Evolutionary conservation across 2,888 invertebrate species (phyloP).

Genomic region (Brachynemurus nebulosus): DNA sequence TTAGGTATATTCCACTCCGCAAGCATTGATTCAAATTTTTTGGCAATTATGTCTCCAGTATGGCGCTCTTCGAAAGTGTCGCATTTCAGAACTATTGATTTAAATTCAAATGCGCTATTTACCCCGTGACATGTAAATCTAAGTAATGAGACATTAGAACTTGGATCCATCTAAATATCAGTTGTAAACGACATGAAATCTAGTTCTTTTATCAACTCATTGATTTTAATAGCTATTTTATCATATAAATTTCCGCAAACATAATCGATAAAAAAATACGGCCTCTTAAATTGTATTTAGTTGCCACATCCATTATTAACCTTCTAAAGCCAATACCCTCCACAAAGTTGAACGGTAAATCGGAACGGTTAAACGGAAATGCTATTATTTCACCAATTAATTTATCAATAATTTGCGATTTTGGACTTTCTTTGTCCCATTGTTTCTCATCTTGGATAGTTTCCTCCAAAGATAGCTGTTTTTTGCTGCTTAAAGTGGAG

Average conservation of each 20-base stretch:
- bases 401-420: neutral
- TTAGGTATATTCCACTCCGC: conserved; percentile 22
- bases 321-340: conserved; percentile 9
- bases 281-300: conserved; percentile 9
- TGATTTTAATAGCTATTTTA: conserved; percentile 8
- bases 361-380: too few relatives aligned
- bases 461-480: neutral
- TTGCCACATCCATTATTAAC: conserved; percentile 7
- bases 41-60: conserved; percentile 20
- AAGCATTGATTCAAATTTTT: conserved; percentile 20
- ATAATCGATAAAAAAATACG: neutral
- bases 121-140: conserved; percentile 19
- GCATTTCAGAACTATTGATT: conserved; percentile 14
- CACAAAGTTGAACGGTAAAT: conserved; percentile 10
- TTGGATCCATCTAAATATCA: conserved; percentile 15
- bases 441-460: conserved; percentile 6
- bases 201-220: conserved; percentile 7
- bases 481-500: too few relatives aligned
- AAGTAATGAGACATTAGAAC: conserved; percentile 16
- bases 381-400: neutral
- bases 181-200: conserved; percentile 12
- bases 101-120: conserved; percentile 18
- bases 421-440: conserved; percentile 11
- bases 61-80: conserved; percentile 19
- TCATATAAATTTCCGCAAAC: neutral